Evolutionary conservation across 1,140 invertebrate genomes (phyloP), one percentile per base, ranked within the genome.

Genomic region (Cydia fagiglandana): DNA sequence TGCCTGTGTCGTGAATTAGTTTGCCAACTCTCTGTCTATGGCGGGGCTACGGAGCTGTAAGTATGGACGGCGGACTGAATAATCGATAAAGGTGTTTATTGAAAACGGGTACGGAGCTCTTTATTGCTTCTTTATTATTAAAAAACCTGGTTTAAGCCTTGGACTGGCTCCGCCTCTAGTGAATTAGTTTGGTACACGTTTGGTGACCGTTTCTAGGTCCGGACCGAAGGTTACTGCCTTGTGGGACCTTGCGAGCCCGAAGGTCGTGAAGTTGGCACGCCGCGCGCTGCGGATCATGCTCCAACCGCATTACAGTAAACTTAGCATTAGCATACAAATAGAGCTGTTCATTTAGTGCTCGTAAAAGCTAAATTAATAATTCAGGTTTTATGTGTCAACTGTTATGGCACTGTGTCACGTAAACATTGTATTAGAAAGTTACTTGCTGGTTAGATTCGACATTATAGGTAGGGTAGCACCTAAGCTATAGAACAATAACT

Each of bases 71-170:
- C 89, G 87, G 83, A 82, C 89, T 91, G 91, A 92, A 92, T 92
- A 92, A 92, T 92, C 91, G 90, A 92, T 92, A 92, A 91, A 92
- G 91, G 91, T 91, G 91, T 92, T 92, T 92, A 91, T 92, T 92
- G 89, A 92, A 92, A 92, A 91, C 89, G 89, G 91, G 91, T 91
- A 89, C 82, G 87, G 82, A 85, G 86, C 88, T 87, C 88, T 91
- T 91, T 91, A 92, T 91, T 87, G 88, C 89, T 90, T 88, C 87
- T 90, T 91, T 91, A 91, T 92, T 89, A 91, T 91, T 91, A 86
- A 90, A 86, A 90, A 88, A 83, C 81, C 76, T 78, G 68, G 34
- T 74, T 77, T 64, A 81, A 86, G 82, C 81, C 74, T 79, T 73
- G 78, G 74, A 47, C 45, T 13, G 34, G 64, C 73, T 73, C 50